A percentile compares a stretch with the other conserved stretches of the same genome.
Conservation (phyloP, 2,888 invertebrate genomes). For the Tetramorium bicarinatum region DNA sequence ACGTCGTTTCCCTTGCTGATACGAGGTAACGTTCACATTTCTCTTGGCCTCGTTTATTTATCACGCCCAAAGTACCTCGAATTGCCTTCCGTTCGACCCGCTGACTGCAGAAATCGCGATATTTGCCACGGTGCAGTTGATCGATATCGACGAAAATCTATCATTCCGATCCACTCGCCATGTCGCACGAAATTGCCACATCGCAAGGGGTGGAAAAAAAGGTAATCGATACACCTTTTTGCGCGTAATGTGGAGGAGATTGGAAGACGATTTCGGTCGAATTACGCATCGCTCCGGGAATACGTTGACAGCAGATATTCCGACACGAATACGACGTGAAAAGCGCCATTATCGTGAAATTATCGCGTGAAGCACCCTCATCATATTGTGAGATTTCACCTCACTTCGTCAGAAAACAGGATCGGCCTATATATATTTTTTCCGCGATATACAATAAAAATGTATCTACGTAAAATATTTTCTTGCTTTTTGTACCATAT, state of each 20-base stretch:
- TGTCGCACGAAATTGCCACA: constrained; percentile 3
- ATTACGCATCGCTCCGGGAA: background rate
- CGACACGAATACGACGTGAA: background rate
- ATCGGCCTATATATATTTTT: background rate
- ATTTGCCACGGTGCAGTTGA: background rate
- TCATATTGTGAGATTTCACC: background rate
- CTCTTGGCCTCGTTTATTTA: constrained; percentile 34
- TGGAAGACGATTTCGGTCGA: constrained; percentile 39
- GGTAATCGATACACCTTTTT: background rate
- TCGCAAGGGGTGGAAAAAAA: background rate
- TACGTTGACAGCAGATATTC: background rate
- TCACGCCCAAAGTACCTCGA: constrained; percentile 12
- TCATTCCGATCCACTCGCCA: background rate
- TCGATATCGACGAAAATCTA: constrained; percentile 21
- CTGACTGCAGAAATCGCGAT: constrained; percentile 37
- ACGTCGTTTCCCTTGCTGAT: constrained; percentile 9
- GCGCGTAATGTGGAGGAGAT: constrained; percentile 35
- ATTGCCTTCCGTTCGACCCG: constrained; percentile 28
- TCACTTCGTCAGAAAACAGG: background rate
- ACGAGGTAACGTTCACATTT: background rate
- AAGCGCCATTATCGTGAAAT: background rate
- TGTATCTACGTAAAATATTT: background rate
- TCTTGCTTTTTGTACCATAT: background rate
- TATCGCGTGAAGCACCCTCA: background rate
- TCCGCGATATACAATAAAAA: background rate